Evolutionary conservation across 2,888 invertebrate species (phyloP).

Genomic region (Flabesymbios commensalis): DNA sequence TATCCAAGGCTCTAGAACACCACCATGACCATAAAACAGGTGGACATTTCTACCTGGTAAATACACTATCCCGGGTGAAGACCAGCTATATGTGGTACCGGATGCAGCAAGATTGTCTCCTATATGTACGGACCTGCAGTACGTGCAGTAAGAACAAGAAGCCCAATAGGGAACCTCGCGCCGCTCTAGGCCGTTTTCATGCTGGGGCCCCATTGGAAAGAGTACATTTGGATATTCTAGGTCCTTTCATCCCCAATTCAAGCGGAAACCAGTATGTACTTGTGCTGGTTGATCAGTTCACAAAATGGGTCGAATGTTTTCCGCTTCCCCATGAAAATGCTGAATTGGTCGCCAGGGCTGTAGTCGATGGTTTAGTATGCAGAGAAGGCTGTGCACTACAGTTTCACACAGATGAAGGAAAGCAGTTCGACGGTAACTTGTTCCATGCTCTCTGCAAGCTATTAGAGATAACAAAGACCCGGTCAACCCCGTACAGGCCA

Average conservation of each 20-base stretch:
- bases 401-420: slow-evolving; percentile 11
- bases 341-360: background rate
- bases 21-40: background rate
- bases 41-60: background rate
- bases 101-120: background rate
- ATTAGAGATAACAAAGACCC: slow-evolving; percentile 15
- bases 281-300: slow-evolving; percentile 8
- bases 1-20: too few species aligned
- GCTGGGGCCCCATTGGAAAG: background rate
- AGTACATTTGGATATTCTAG: slow-evolving; percentile 7
- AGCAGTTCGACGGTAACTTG: slow-evolving; percentile 12
- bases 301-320: slow-evolving; percentile 7
- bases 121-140: background rate
- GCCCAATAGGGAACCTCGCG: background rate
- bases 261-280: slow-evolving; percentile 2
- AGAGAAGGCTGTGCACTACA: slow-evolving; percentile 23
- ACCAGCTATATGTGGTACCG: background rate
- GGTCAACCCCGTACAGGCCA: slow-evolving; percentile 24
- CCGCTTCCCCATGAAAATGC: background rate
- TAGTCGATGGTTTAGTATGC: background rate
- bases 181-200: background rate
- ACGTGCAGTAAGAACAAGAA: background rate
- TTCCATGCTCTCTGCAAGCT: slow-evolving; percentile 12
- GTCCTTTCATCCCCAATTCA: background rate
- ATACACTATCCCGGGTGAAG: background rate